Evolutionary conservation across 2,113 vertebrate genomes (phyloP).

Genomic region (Phasianus colchicus): DNA sequence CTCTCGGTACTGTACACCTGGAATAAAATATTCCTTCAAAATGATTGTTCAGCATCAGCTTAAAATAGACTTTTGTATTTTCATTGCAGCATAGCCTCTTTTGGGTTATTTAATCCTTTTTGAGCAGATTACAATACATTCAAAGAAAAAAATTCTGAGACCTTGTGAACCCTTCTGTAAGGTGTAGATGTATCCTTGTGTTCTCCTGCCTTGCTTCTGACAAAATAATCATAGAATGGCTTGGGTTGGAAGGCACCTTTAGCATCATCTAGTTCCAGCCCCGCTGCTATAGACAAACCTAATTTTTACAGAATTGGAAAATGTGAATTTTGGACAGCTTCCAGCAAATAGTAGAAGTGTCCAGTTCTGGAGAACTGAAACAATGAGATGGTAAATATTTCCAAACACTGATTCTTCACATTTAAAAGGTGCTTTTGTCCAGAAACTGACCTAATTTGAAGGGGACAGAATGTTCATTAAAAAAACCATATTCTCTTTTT

Average conservation of each 20-base stretch:
- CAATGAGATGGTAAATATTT: constrained; percentile 16
- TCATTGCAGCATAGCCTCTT: background rate
- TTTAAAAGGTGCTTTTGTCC: background rate
- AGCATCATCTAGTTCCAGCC: too few relatives aligned
- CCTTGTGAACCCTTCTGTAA: background rate
- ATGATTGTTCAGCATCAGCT: background rate
- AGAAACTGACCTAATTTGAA: background rate
- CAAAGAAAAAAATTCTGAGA: background rate
- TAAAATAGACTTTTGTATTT: background rate
- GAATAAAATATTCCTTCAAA: background rate
- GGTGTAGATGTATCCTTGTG: background rate
- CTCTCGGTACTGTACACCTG: background rate
- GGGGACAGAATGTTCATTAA: background rate
- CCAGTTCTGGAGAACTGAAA: background rate
- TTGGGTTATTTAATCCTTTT: constrained; percentile 16
- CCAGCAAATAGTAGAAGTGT: constrained; percentile 7
- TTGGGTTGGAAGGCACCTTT: too few relatives aligned
- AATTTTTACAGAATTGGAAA: background rate
- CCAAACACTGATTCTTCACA: background rate
- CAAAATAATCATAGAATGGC: background rate
- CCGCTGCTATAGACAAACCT: background rate
- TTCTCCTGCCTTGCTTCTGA: rapidly evolving
- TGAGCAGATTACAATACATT: constrained; percentile 3
- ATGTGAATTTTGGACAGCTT: constrained; percentile 13
- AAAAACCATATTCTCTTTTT: background rate